A percentile compares a stretch with the other conserved stretches of the same genome.
phyloP scores from a whole-genome alignment of 2,113 vertebrate species.

The Dromaius novaehollandiae region DNA sequence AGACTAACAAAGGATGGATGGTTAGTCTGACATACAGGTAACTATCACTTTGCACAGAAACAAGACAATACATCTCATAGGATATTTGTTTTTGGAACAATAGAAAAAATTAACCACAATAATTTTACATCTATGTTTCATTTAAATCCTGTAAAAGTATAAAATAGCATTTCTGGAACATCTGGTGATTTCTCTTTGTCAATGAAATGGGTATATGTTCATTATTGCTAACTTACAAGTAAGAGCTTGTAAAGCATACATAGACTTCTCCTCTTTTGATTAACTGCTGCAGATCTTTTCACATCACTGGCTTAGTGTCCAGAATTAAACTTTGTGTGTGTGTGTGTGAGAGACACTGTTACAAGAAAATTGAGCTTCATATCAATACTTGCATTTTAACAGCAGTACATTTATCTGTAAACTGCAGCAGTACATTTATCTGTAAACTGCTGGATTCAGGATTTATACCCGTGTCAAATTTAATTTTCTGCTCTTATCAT shows the following conservation, averaged over 20 bases:
- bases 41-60: slow-evolving; percentile 14
- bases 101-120: background rate
- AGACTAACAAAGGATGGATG: slow-evolving; percentile 93
- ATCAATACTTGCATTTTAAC: background rate
- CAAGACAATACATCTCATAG: background rate
- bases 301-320: background rate
- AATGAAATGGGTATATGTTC: background rate
- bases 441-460: background rate
- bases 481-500: background rate
- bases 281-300: background rate
- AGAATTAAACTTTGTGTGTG: no score
- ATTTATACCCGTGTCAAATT: background rate
- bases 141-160: background rate
- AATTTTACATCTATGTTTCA: background rate
- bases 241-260: background rate
- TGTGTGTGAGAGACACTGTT: background rate
- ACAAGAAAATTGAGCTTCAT: background rate
- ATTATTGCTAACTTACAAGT: background rate
- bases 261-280: background rate
- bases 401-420: background rate
- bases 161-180: background rate
- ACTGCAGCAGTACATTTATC: background rate
- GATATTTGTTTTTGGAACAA: background rate
- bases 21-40: slow-evolving; percentile 98
- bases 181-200: background rate